A percentile compares a stretch with the other conserved stretches of the same genome.
Conservation (phyloP, 2,888 invertebrate genomes). For the Sarcophaga variegata region DNA sequence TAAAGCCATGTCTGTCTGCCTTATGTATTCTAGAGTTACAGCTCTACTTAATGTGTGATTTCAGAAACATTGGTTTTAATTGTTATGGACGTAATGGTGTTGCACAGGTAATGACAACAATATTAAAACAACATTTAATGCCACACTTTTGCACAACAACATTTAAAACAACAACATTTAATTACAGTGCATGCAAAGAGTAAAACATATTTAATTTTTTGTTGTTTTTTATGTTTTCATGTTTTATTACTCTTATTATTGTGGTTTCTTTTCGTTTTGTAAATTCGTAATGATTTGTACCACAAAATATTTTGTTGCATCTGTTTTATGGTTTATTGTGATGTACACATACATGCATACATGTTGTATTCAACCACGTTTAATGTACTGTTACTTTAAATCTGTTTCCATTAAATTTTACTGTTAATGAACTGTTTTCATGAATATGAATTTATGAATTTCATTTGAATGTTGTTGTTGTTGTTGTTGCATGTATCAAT, state of each 20-base stretch:
- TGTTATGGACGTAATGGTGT: not conserved
- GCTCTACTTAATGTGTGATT: no score
- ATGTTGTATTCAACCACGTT: not conserved
- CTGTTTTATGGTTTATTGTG: not conserved
- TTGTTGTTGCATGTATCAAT: no score
- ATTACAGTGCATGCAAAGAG: no score
- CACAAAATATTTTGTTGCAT: not conserved
- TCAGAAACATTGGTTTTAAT: no score
- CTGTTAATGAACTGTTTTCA: constrained; percentile 36
- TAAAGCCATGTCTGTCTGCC: no score
- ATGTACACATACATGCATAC: not conserved
- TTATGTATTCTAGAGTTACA: no score
- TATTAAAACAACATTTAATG: constrained; percentile 10
- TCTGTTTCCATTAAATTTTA: constrained; percentile 12
- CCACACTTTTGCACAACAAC: constrained; percentile 24
- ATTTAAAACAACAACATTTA: not conserved
- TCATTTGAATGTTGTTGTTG: no score
- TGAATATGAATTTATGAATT: no score
- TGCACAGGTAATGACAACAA: not conserved
- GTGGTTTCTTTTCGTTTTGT: not conserved
- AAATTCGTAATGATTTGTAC: constrained; percentile 15
- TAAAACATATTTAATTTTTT: no score
- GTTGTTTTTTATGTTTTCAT: not conserved
- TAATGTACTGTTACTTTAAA: constrained; percentile 18
- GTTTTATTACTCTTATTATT: constrained; percentile 28